Evolutionary conservation across 2,797 vertebrate species (phyloP).

Genomic region (Sitta carolinensis): DNA sequence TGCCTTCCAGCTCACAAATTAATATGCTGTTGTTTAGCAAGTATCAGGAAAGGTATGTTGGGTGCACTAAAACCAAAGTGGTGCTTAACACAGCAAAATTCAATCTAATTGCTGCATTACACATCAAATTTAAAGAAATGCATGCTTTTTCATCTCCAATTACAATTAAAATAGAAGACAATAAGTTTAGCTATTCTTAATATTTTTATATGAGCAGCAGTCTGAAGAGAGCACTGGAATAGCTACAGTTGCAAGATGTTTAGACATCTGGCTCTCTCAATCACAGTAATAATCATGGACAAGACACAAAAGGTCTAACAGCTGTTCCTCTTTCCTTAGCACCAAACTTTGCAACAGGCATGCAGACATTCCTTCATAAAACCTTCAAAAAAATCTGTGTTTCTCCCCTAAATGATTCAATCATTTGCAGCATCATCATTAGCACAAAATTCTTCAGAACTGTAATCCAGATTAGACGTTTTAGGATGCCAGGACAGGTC

Average conservation of each 20-base stretch:
- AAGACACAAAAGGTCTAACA: neutral
- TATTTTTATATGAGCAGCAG: neutral
- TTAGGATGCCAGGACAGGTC: neutral
- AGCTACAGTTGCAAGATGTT: neutral
- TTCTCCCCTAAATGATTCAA: neutral
- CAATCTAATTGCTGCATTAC: neutral
- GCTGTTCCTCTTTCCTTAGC: neutral
- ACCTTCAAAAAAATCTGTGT: neutral
- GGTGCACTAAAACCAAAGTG: slow-evolving; percentile 24
- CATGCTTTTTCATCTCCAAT: neutral
- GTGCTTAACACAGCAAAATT: neutral
- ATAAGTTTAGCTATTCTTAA: neutral
- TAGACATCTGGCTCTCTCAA: neutral
- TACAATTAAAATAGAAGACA: neutral
- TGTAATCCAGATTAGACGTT: neutral
- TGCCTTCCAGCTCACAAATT: slow-evolving; percentile 51
- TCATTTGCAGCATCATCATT: neutral
- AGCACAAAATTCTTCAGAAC: neutral
- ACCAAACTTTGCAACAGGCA: neutral
- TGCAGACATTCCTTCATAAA: neutral
- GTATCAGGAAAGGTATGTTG: slow-evolving; percentile 11
- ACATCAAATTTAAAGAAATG: neutral
- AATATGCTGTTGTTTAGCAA: slow-evolving; percentile 36
- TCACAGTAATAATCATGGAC: neutral
- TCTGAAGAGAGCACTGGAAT: neutral